Conservation (phyloP, 2,113 vertebrate species). For the Acanthisitta chloris region DNA sequence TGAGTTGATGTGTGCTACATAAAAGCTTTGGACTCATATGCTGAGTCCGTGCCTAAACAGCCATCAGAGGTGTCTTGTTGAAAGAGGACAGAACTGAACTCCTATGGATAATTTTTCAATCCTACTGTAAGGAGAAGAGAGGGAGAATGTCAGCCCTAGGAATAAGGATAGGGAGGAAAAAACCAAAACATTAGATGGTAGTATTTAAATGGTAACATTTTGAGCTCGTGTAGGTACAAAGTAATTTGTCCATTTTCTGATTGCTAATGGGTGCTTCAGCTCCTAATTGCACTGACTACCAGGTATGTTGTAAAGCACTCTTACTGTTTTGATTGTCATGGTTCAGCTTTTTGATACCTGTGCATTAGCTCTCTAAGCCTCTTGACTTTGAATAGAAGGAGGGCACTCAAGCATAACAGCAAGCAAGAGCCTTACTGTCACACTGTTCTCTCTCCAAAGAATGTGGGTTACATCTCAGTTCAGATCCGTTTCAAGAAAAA, state of each 20-base stretch:
- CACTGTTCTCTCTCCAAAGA: not conserved
- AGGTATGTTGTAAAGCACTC: constrained; percentile 58
- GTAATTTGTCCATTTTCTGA: constrained; percentile 80
- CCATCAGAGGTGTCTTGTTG: not conserved
- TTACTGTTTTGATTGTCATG: not conserved
- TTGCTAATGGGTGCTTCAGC: constrained; percentile 85
- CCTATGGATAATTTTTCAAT: not conserved
- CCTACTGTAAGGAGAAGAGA: not conserved
- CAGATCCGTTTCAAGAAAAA: not conserved
- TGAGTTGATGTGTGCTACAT: not conserved
- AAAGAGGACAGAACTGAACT: not conserved
- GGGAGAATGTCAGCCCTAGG: not conserved
- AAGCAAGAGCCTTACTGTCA: not conserved
- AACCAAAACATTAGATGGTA: not conserved
- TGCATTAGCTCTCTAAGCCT: not conserved
- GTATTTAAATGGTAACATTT: not conserved
- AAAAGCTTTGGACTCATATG: not conserved
- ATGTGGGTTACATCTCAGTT: not conserved
- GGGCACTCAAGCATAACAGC: not conserved
- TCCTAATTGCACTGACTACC: constrained; percentile 80
- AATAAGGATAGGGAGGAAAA: not conserved
- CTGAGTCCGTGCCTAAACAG: not conserved
- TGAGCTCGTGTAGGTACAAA: constrained; percentile 72
- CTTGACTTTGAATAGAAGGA: not conserved
- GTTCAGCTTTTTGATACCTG: not conserved